Conservation (phyloP, 1,140 invertebrate species). For the Calliopsis andreniformis region DNA sequence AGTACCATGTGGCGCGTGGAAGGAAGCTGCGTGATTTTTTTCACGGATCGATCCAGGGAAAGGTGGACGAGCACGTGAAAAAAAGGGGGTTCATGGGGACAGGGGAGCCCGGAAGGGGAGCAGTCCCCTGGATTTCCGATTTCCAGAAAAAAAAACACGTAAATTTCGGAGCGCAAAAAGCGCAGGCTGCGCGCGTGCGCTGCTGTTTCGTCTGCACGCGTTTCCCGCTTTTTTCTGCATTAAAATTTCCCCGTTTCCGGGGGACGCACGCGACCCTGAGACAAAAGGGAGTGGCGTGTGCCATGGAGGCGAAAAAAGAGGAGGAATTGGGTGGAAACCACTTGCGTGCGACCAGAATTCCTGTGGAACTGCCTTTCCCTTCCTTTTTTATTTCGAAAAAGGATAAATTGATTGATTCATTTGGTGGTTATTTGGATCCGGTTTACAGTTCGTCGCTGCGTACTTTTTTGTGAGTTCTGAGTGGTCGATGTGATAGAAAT, state of each 20-base stretch:
- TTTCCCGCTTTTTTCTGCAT: conserved; percentile 39
- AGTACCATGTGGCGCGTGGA: conserved; percentile 75
- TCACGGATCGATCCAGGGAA: conserved; percentile 40
- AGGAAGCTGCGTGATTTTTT: conserved; percentile 66
- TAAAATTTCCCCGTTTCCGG: conserved; percentile 22
- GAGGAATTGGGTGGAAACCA: conserved; percentile 7
- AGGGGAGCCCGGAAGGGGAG: conserved; percentile 63
- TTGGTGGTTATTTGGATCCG: no score
- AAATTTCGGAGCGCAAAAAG: conserved; percentile 50
- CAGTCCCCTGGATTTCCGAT: conserved; percentile 65
- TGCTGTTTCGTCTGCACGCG: conserved; percentile 58
- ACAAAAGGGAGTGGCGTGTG: conserved; percentile 50
- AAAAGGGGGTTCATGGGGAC: no score
- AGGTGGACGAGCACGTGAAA: conserved; percentile 52
- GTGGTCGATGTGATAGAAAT: no score
- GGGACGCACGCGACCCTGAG: conserved; percentile 31
- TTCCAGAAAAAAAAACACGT: conserved; percentile 71
- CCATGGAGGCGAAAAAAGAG: conserved; percentile 4
- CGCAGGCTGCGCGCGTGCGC: conserved; percentile 58
- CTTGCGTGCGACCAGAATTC: not conserved
- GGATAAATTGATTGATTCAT: conserved; percentile 12
- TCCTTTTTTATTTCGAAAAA: no score
- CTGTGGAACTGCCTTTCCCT: not conserved
- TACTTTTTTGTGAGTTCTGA: no score
- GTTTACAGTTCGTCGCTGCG: no score